Evolutionary conservation across 1,140 invertebrate species (phyloP), one percentile per base, ranked within the genome.

Genomic region (Caenorhabditis tropicalis): DNA sequence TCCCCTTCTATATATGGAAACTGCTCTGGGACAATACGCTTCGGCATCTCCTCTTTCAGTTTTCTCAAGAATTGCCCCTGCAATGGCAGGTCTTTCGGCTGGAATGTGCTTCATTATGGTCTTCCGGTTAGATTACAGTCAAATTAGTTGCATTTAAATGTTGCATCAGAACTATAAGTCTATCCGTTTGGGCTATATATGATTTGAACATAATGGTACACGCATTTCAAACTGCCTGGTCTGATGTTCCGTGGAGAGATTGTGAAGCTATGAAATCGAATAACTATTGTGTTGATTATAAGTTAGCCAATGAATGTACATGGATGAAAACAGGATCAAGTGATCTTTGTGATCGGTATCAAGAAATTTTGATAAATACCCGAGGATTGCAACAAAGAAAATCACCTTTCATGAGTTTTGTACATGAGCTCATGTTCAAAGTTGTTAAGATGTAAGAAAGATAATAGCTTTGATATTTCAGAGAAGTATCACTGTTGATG

Each of bases 71-170:
- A 51, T 81, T n/a, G 51, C 79, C 24, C 79, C 79, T 10, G 51
- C 51, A 10, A 33, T 81, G 27, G 79, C 48, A 10, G 79, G 79
- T 29, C 48, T 81, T 1, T 51, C 79, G 1, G 79, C 39, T 24
- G 48, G 48, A 56, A 81, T 81, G 79, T 53, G 51, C 21, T 81
- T 81, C 46, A 81, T 81, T 24, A 51, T 81, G 79, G 48, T 53
- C 12, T 58, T 80, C 27, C 27, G 79, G 58, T 65, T 36, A 36
- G 7, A n/a, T 1, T n/a, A 19, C 1, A 19, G 6, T 6, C n/a
- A n/a, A 19, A 51, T n/a, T n/a, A 16, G 16, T 6, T n/a, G n/a
- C 15, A 6, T 0, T 16, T 19, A 15, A 51, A n/a, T 51, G 6
- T 6, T 51, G 6, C 6, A 36, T 74, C 9, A 43, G 65, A 24